These are phyloP conservation scores for Cantharis rufa DNA, from an alignment of 2,888 invertebrate genomes.

Conservation along the genomic window DNA sequence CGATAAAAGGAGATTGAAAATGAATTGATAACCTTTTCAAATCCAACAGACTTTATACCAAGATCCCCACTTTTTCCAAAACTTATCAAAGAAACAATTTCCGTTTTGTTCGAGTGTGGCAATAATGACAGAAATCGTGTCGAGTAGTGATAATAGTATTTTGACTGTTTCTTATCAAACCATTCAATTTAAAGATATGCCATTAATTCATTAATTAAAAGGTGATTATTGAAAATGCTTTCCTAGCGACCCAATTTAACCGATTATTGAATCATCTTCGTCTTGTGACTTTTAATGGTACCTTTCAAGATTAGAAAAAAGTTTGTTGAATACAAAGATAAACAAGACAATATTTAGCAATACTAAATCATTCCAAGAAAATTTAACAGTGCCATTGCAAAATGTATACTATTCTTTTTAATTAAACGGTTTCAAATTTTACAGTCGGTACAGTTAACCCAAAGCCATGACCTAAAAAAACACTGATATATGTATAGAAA, in stretches of 20 bases:
- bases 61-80: neutral
- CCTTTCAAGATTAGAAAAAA: neutral
- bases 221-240: neutral
- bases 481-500: neutral
- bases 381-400: neutral
- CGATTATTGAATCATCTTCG: neutral
- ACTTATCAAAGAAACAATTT: conserved; percentile 1
- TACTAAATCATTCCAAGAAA: neutral
- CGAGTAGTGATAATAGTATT: conserved; percentile 11
- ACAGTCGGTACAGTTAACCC: neutral
- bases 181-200: neutral
- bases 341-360: neutral
- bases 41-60: neutral
- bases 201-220: neutral
- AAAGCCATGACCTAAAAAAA: neutral
- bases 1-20: neutral
- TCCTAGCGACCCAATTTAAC: neutral
- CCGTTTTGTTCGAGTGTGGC: neutral
- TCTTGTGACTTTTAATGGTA: neutral
- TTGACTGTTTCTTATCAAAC: conserved; percentile 3
- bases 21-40: neutral
- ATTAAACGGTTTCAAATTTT: neutral
- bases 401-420: too few species aligned
- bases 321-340: neutral
- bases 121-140: neutral